phyloP scores from a whole-genome alignment of 1,140 invertebrate species.

The Cyclargus thomasi region DNA sequence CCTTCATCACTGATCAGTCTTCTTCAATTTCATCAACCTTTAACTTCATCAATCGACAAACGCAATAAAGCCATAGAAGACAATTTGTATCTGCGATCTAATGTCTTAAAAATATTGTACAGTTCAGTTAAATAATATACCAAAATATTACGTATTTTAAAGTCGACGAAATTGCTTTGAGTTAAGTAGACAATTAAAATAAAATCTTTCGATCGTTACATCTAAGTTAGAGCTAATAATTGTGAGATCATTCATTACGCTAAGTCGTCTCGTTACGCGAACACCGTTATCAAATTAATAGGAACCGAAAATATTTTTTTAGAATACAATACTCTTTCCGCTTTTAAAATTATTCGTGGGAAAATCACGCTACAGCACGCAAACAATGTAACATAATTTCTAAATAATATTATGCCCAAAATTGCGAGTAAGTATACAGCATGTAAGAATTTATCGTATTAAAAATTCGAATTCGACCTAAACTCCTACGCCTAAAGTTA shows the following conservation, averaged over 20 bases:
- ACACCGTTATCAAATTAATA: neutral
- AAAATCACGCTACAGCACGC: neutral
- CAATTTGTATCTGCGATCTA: too few relatives aligned
- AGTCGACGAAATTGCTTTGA: neutral
- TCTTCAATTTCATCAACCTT: too few relatives aligned
- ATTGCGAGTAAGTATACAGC: neutral
- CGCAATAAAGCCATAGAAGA: too few relatives aligned
- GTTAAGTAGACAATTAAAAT: neutral
- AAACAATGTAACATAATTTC: neutral
- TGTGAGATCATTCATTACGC: constrained; percentile 1
- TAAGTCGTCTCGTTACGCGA: neutral
- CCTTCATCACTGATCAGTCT: too few relatives aligned
- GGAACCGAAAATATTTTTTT: neutral
- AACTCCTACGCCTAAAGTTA: neutral
- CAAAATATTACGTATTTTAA: too few relatives aligned
- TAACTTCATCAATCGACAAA: too few relatives aligned
- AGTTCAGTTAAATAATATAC: too few relatives aligned
- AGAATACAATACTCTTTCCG: neutral
- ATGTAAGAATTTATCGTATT: neutral
- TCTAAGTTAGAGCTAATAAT: neutral
- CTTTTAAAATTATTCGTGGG: neutral
- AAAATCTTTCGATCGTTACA: neutral
- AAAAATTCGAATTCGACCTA: neutral
- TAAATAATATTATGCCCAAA: neutral
- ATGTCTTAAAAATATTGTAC: too few relatives aligned